These are phyloP conservation scores for Uloborus diversus DNA, from an alignment of 1,140 invertebrate genomes.

Conservation along the genomic window DNA sequence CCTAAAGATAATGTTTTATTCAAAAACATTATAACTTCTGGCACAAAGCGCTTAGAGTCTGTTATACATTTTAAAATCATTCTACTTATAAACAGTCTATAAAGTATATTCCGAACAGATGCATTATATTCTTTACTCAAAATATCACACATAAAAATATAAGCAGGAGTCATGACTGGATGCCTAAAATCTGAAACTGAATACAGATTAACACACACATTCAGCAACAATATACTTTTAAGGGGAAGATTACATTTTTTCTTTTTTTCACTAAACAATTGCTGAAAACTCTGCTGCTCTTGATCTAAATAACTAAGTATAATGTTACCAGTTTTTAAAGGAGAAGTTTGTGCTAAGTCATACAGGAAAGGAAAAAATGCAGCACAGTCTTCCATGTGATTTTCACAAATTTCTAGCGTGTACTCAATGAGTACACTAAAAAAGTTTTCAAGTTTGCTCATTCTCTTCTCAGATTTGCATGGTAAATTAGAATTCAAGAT, in stretches of 20 bases:
- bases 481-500: slow-evolving; percentile 86
- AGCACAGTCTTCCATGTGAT: slow-evolving; percentile 64
- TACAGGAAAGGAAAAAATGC: slow-evolving; percentile 76
- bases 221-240: slow-evolving; percentile 81
- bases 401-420: slow-evolving; percentile 72
- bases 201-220: slow-evolving; percentile 73
- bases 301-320: slow-evolving; percentile 77
- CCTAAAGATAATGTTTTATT: neutral
- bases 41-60: slow-evolving; percentile 82
- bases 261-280: slow-evolving; percentile 64
- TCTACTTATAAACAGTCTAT: slow-evolving; percentile 80
- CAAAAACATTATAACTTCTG: slow-evolving; percentile 67
- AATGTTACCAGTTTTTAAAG: slow-evolving; percentile 73
- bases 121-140: slow-evolving; percentile 73
- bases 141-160: slow-evolving; percentile 85
- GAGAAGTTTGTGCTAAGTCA: slow-evolving; percentile 76
- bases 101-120: slow-evolving; percentile 74
- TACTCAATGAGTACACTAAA: slow-evolving; percentile 80
- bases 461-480: slow-evolving; percentile 76
- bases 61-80: slow-evolving; percentile 80
- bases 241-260: slow-evolving; percentile 72
- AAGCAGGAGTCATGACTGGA: slow-evolving; percentile 82
- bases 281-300: slow-evolving; percentile 75
- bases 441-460: slow-evolving; percentile 76
- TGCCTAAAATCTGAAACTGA: slow-evolving; percentile 89